A percentile compares a stretch with the other conserved stretches of the same genome.
Conservation (phyloP, 1,140 invertebrate species). For the Bactericera cockerelli region DNA sequence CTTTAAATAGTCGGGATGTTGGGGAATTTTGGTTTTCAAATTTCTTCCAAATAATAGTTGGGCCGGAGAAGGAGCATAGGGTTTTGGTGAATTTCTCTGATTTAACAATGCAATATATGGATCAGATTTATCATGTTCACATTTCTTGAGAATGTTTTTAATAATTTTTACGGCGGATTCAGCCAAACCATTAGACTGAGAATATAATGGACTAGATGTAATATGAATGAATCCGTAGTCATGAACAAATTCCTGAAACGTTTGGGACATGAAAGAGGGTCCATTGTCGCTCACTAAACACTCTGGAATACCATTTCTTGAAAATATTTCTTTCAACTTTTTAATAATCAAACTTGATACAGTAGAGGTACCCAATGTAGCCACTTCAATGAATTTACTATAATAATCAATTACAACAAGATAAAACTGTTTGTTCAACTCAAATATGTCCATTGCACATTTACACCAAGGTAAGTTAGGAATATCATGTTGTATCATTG, state of each 20-base stretch:
- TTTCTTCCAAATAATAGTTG: not conserved
- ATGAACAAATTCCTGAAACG: conserved; percentile 15
- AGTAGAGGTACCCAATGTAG: not conserved
- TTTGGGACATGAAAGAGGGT: conserved; percentile 13
- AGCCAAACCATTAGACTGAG: conserved; percentile 17
- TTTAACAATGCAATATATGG: conserved; percentile 10
- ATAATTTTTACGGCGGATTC: conserved; percentile 15
- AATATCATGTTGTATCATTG: conserved; percentile 21
- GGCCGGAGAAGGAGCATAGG: not conserved
- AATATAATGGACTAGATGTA: conserved; percentile 15
- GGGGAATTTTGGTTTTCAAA: conserved; percentile 28
- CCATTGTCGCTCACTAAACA: conserved; percentile 25
- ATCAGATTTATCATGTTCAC: not conserved
- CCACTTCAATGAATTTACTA: conserved; percentile 18
- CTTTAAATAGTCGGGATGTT: conserved; percentile 40
- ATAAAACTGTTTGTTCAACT: conserved; percentile 14
- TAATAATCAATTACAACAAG: conserved; percentile 19
- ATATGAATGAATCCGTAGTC: conserved; percentile 11
- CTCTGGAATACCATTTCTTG: conserved; percentile 24
- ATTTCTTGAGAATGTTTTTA: conserved; percentile 18
- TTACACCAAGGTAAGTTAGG: conserved; percentile 16
- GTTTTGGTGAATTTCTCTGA: conserved; percentile 13
- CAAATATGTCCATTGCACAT: conserved; percentile 17
- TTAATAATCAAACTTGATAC: conserved; percentile 30
- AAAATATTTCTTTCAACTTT: conserved; percentile 23